Base-by-base conservation (phyloP, 2,113 vertebrate species). In the Dascyllus trimaculatus region DNA sequence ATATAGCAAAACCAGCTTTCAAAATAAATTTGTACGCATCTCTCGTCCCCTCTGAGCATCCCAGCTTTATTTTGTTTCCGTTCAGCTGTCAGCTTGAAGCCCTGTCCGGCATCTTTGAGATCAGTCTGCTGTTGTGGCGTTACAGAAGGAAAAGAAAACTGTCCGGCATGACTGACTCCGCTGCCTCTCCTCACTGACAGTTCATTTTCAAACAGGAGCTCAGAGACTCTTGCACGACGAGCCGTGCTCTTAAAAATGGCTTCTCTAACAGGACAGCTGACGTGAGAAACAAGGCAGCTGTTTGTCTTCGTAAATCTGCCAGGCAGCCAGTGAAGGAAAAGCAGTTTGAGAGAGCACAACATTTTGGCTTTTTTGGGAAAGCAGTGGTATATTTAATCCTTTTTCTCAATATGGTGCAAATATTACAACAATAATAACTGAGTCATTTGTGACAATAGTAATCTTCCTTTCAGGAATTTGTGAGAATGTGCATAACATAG, bases 1-100 rank as follows among this genome's bases (percentile, higher is more conserved):
- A 58, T 14, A 35, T 38, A 48, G 22, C 1, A 7, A 0, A 46
- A 22, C 4, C 32, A 65, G 26, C 1, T 17, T 56, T 52, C 15
- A 53, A 40, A 40, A 60, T 43, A 35, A 9, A 69, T 75, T 52
- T 61, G 29, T 63, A 38, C 24, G 51, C 11, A 2, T 63, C 24
- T 10, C 32, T 8, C 35, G 7, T 69, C 19, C 54, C 29, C n/a
- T 61, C 35, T 21, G 22, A 63, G 45, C 19, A 2, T 46, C 54
- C 43, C 76, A 48, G 21, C 43, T 26, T 26, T 35, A 51, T 35
- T 10, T 35, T 35, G 8, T 35, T 35, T 1, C 7, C 2, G 32
- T 22, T 68, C 58, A n/a, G 54, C 73, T 75, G 78, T 78, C 81
- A 67, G 40, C 65, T 63, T 65, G n/a, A 72, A 67, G 58, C 1